These are phyloP conservation scores for Rhimphoctona megacephalus DNA, from an alignment of 2,888 invertebrate genomes.

Conservation along the genomic window DNA sequence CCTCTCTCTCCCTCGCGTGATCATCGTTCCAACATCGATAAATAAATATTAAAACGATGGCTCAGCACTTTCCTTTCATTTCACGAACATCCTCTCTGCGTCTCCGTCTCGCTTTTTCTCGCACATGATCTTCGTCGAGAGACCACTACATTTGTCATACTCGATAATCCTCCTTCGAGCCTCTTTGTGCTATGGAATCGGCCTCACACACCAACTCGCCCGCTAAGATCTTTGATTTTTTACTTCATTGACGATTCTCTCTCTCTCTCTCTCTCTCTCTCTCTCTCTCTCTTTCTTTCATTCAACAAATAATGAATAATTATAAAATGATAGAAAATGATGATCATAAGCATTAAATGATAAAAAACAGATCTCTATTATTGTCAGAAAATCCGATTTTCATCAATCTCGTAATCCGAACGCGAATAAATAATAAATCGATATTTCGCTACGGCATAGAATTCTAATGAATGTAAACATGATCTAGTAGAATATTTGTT, in stretches of 20 bases:
- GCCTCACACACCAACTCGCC: constrained; percentile 25
- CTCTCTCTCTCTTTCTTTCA: neutral
- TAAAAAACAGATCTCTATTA: neutral
- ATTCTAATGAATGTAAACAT: constrained; percentile 13
- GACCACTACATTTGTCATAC: constrained; percentile 53
- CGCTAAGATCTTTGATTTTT: constrained; percentile 29
- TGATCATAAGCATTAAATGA: neutral
- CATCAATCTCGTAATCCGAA: neutral
- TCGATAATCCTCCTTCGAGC: constrained; percentile 59
- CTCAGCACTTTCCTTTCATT: constrained; percentile 74
- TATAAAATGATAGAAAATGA: neutral
- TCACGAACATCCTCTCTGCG: constrained; percentile 33
- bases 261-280: neutral
- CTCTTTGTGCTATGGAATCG: constrained; percentile 34
- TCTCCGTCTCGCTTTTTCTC: constrained; percentile 31
- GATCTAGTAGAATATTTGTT: constrained; percentile 5
- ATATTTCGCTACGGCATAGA: neutral
- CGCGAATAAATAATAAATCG: constrained; percentile 9
- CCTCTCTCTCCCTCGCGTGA: neutral
- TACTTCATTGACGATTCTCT: constrained; percentile 3
- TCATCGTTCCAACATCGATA: constrained; percentile 67
- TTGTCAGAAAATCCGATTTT: neutral
- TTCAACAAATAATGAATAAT: neutral
- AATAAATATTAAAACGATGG: constrained; percentile 76
- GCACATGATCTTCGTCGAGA: constrained; percentile 30